These are phyloP conservation scores for Pristionchus maxplancki DNA, from an alignment of 2,888 invertebrate genomes.

Conservation along the genomic window DNA sequence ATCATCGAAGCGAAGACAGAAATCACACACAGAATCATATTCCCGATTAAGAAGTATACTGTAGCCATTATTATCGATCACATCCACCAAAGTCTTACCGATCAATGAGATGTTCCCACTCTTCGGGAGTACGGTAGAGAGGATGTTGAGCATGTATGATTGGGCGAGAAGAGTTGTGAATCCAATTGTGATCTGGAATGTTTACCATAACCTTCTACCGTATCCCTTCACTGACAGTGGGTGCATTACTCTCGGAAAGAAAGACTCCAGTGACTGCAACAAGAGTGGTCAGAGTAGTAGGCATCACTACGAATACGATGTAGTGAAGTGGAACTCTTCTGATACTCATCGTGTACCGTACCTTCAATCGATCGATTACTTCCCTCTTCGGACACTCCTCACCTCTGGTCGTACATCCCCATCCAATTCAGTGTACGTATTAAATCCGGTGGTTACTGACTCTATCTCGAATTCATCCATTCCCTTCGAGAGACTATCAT, in stretches of 20 bases:
- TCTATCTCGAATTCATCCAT: slow-evolving; percentile 23
- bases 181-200: slow-evolving; percentile 8
- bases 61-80: not conserved
- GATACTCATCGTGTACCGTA: slow-evolving; percentile 19
- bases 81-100: not conserved
- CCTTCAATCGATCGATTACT: slow-evolving; percentile 23
- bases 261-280: slow-evolving; percentile 14
- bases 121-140: slow-evolving; percentile 39
- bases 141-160: slow-evolving; percentile 36
- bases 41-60: slow-evolving; percentile 36
- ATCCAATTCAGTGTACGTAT: not conserved
- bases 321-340: not conserved
- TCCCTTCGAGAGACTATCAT: not conserved
- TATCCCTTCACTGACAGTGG: not conserved
- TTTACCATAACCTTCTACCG: not conserved
- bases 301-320: not conserved
- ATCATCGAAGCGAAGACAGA: slow-evolving; percentile 18
- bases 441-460: slow-evolving; percentile 13
- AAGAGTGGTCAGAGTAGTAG: not conserved
- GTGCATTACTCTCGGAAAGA: not conserved
- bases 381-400: not conserved
- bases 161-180: slow-evolving; percentile 23
- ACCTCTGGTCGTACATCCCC: not conserved
- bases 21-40: slow-evolving; percentile 1
- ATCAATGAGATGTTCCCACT: slow-evolving; percentile 29